phyloP scores from a whole-genome alignment of 2,888 invertebrate species.

The Plusia festucae region DNA sequence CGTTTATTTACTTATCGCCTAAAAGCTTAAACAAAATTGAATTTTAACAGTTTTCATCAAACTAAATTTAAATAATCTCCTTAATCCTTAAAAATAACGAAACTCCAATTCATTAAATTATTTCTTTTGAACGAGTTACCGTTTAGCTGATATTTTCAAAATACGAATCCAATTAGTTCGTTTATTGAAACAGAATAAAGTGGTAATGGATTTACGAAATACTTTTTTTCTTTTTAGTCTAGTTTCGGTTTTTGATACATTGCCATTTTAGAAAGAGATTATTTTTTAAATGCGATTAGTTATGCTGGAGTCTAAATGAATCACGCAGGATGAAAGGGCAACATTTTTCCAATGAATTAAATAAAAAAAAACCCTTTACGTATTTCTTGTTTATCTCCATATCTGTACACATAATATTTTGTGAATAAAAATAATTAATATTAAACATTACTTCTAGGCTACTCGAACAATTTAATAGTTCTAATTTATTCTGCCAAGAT shows the following conservation, averaged over 20 bases:
- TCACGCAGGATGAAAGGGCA: too few relatives aligned
- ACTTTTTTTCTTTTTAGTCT: neutral
- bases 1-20: neutral
- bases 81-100: neutral
- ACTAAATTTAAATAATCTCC: constrained; percentile 2
- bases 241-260: too few relatives aligned
- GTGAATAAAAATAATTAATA: too few relatives aligned
- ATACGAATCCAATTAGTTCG: neutral
- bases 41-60: neutral
- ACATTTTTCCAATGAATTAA: too few relatives aligned
- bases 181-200: neutral
- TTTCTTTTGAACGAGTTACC: constrained; percentile 1
- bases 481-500: neutral
- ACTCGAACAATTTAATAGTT: neutral
- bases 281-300: too few relatives aligned
- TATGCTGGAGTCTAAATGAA: too few relatives aligned
- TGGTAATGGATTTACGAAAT: neutral
- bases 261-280: too few relatives aligned
- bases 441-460: too few relatives aligned
- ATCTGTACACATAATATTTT: too few relatives aligned
- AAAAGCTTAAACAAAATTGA: neutral
- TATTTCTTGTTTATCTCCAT: too few relatives aligned
- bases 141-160: neutral
- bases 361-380: too few relatives aligned
- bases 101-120: neutral